Conservation (phyloP, 2,888 invertebrate genomes). For the Pyrochroa serraticornis region DNA sequence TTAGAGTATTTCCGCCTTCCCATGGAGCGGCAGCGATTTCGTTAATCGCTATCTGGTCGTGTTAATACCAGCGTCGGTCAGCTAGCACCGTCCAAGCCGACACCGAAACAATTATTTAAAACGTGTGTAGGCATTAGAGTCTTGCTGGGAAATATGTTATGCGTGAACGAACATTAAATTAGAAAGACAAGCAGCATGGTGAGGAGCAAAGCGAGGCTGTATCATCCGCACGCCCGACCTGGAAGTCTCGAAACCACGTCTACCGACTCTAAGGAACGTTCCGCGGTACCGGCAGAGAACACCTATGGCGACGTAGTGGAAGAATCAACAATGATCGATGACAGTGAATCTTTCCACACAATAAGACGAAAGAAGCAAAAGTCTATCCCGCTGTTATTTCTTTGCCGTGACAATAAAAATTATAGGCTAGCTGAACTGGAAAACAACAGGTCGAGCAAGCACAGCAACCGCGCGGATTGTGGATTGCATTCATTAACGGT, state of each 20-base stretch:
- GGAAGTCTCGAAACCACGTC: conserved; percentile 4
- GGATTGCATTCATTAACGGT: conserved; percentile 66
- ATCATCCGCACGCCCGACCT: conserved; percentile 32
- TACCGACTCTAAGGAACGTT: conserved; percentile 10
- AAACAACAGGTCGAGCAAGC: conserved; percentile 64
- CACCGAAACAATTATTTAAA: conserved; percentile 54
- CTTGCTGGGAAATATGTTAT: conserved; percentile 53
- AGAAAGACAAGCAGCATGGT: conserved; percentile 53
- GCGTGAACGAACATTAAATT: conserved; percentile 55
- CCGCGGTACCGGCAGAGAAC: conserved; percentile 9
- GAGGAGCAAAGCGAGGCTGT: conserved; percentile 46
- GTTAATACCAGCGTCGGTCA: no score
- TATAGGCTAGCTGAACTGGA: conserved; percentile 67
- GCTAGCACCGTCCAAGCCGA: conserved; percentile 26
- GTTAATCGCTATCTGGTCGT: no score
- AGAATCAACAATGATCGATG: conserved; percentile 50
- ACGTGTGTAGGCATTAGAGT: conserved; percentile 53
- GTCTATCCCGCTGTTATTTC: conserved; percentile 63
- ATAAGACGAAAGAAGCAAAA: conserved; percentile 50
- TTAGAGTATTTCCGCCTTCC: conserved; percentile 12
- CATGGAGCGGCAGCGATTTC: conserved; percentile 1
- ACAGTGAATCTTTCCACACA: conserved; percentile 53
- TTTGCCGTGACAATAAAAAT: conserved; percentile 67
- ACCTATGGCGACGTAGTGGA: conserved; percentile 24
- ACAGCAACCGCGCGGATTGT: conserved; percentile 57